These are phyloP conservation scores for Antheraea mylitta DNA, from an alignment of 1,140 invertebrate genomes.

Conservation along the genomic window DNA sequence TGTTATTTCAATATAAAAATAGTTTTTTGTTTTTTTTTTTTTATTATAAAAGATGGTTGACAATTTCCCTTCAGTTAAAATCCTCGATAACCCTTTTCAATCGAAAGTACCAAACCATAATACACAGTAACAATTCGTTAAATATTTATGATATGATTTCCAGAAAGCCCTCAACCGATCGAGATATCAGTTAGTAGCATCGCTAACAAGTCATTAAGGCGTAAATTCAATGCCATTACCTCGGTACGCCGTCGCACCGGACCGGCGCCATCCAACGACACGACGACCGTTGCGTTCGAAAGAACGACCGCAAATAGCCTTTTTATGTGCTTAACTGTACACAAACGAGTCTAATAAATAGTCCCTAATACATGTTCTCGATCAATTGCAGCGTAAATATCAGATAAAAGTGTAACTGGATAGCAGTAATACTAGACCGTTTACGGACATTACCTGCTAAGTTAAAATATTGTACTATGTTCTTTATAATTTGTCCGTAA, in stretches of 20 bases:
- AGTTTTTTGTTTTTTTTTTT: too few species aligned
- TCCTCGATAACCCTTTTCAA: too few species aligned
- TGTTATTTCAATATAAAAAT: too few species aligned
- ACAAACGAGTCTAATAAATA: constrained; percentile 23
- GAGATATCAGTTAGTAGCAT: constrained; percentile 19
- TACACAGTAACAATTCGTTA: neutral
- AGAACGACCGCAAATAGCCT: constrained; percentile 22
- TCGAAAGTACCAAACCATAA: neutral
- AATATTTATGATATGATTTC: neutral
- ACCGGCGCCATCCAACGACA: constrained; percentile 7
- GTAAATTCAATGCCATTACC: constrained; percentile 35
- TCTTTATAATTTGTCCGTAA: neutral
- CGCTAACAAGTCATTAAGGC: constrained; percentile 28
- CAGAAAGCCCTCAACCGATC: constrained; percentile 16
- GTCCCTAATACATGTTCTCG: constrained; percentile 17
- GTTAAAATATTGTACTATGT: neutral
- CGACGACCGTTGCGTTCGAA: constrained; percentile 14
- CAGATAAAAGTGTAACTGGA: constrained; percentile 12
- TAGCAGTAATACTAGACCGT: constrained; percentile 7
- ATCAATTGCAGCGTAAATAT: constrained; percentile 16
- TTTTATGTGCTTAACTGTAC: constrained; percentile 26
- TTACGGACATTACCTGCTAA: neutral
- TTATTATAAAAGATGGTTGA: too few species aligned
- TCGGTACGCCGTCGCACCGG: constrained; percentile 22
- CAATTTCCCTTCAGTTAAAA: too few species aligned